Evolutionary conservation across 1,140 invertebrate genomes (phyloP).

Genomic region (Battus philenor): DNA sequence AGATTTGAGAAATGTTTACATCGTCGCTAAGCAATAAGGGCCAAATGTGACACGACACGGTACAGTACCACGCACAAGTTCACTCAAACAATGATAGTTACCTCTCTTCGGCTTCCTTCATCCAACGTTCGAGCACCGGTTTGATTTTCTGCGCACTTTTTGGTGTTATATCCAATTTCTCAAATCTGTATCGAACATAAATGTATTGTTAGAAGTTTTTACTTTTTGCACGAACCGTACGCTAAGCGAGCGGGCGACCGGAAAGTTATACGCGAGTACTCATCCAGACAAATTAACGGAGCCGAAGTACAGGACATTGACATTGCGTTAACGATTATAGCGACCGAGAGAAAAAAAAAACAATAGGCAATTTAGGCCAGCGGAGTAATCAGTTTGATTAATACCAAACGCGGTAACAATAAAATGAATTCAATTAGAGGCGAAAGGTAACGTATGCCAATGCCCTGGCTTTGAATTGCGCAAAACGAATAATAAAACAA

Average conservation of each 20-base stretch:
- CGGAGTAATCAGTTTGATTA: conserved; percentile 73
- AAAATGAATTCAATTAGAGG: conserved; percentile 72
- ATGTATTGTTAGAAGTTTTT: conserved; percentile 67
- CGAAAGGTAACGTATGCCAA: conserved; percentile 81
- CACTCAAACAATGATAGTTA: conserved; percentile 79
- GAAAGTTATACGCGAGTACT: conserved; percentile 33
- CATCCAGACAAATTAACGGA: conserved; percentile 56
- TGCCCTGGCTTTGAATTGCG: conserved; percentile 85
- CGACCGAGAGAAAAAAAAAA: conserved; percentile 54
- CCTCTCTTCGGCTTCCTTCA: conserved; percentile 98
- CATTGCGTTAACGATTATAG: conserved; percentile 72
- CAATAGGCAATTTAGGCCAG: conserved; percentile 71
- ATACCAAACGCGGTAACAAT: conserved; percentile 69
- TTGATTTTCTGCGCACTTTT: conserved; percentile 99
- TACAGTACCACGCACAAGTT: conserved; percentile 60
- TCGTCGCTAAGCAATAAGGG: conserved; percentile 68
- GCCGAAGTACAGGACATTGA: conserved; percentile 82
- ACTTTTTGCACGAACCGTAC: conserved; percentile 47
- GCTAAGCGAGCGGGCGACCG: conserved; percentile 41
- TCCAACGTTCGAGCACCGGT: conserved; percentile 98
- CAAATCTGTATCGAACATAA: conserved; percentile 89
- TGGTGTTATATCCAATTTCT: conserved; percentile 99
- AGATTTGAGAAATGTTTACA: conserved; percentile 74
- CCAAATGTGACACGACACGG: conserved; percentile 68
- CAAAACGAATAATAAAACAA: conserved; percentile 69